Conservation (phyloP, 2,113 vertebrate species). For the Eleginops maclovinus region DNA sequence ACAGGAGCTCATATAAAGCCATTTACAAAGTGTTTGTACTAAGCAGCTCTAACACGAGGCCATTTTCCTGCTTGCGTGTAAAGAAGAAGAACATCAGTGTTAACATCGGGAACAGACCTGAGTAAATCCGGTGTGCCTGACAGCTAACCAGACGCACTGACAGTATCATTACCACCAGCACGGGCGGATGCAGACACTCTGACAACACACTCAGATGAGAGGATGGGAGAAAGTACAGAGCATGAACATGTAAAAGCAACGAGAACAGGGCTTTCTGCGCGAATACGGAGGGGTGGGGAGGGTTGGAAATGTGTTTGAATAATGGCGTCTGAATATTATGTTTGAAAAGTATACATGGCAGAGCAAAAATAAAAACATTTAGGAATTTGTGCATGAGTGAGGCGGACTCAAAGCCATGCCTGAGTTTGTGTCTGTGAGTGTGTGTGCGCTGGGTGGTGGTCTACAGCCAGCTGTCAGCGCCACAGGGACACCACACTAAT, state of each 20-base stretch:
- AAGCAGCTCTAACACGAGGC: slow-evolving; percentile 61
- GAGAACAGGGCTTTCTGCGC: slow-evolving; percentile 19
- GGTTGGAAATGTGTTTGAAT: slow-evolving; percentile 47
- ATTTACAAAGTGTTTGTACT: slow-evolving; percentile 62
- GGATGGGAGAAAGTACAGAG: slow-evolving; percentile 35
- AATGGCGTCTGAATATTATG: slow-evolving; percentile 47
- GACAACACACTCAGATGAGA: slow-evolving; percentile 73
- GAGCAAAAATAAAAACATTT: slow-evolving; percentile 58
- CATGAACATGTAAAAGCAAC: slow-evolving; percentile 37
- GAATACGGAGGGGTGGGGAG: slow-evolving; percentile 8
- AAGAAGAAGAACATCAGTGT: slow-evolving; percentile 74
- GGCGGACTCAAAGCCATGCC: slow-evolving; percentile 39
- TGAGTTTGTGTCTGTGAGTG: slow-evolving; percentile 53
- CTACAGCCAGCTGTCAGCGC: slow-evolving; percentile 83
- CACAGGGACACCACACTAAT: slow-evolving; percentile 83
- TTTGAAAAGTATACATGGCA: slow-evolving; percentile 40
- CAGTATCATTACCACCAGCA: slow-evolving; percentile 76
- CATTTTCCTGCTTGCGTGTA: slow-evolving; percentile 69
- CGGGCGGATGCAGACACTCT: slow-evolving; percentile 67
- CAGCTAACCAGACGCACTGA: slow-evolving; percentile 77
- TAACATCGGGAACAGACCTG: slow-evolving; percentile 72
- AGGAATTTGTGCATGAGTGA: slow-evolving; percentile 32
- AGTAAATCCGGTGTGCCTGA: slow-evolving; percentile 71
- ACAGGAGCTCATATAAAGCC: slow-evolving; percentile 46
- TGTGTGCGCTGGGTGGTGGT: slow-evolving; percentile 68